These are phyloP conservation scores for Drosophila nikananu DNA, from an alignment of 1,140 invertebrate species.

Conservation along the genomic window DNA sequence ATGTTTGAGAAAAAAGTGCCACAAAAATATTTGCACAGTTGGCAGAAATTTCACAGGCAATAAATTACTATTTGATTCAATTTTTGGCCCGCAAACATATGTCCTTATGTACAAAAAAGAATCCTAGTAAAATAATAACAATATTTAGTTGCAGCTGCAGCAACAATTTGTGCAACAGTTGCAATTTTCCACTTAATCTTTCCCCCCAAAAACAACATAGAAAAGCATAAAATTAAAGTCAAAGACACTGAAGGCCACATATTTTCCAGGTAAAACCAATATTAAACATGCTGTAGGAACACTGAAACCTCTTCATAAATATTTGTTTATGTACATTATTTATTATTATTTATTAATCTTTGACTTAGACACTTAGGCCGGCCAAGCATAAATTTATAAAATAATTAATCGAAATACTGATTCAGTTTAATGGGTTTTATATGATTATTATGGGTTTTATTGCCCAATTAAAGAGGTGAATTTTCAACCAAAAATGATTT, in stretches of 20 bases:
- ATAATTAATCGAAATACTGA: background rate
- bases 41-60: slow-evolving; percentile 45
- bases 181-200: slow-evolving; percentile 32
- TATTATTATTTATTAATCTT: slow-evolving; percentile 2
- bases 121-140: slow-evolving; percentile 22
- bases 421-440: background rate
- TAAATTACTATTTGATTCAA: slow-evolving; percentile 73
- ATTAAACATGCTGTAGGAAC: background rate
- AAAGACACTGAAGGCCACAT: background rate
- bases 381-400: background rate
- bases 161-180: slow-evolving; percentile 60
- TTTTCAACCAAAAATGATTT: slow-evolving; percentile 5
- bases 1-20: background rate
- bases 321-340: background rate
- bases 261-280: background rate
- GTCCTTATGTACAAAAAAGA: slow-evolving; percentile 17
- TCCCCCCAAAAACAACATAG: background rate
- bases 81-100: slow-evolving; percentile 47
- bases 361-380: background rate
- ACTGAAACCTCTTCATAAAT: background rate
- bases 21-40: slow-evolving; percentile 34
- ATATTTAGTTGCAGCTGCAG: slow-evolving; percentile 44
- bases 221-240: background rate
- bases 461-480: background rate
- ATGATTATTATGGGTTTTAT: background rate